Conservation (phyloP, 2,113 vertebrate species). For the Ameiurus melas region DNA sequence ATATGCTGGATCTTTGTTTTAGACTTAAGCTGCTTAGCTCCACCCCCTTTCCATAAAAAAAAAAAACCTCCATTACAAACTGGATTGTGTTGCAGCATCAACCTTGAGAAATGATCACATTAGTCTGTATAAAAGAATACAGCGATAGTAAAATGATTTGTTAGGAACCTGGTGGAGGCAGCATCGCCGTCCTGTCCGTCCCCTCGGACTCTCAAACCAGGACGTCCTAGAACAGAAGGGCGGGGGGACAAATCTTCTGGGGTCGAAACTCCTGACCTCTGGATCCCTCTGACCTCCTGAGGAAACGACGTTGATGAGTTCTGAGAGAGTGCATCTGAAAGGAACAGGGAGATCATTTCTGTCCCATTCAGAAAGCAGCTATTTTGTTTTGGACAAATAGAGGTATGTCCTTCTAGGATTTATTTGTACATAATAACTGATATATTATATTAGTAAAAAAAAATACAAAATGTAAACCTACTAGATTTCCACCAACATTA, state of each 20-base stretch:
- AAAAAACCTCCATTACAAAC: not conserved
- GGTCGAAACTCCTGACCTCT: slow-evolving; percentile 80
- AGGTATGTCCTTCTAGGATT: not conserved
- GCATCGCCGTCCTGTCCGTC: slow-evolving; percentile 96
- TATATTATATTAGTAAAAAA: not conserved
- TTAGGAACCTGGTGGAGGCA: slow-evolving; percentile 81
- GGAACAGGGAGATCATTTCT: slow-evolving; percentile 21
- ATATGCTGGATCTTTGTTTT: not conserved
- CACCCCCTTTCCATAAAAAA: not conserved
- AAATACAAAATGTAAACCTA: not conserved
- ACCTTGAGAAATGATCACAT: not conserved
- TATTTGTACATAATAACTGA: no score
- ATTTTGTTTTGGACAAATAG: no score
- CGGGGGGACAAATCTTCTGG: slow-evolving; percentile 84
- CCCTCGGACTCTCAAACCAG: slow-evolving; percentile 85
- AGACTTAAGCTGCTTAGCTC: not conserved
- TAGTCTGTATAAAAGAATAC: not conserved
- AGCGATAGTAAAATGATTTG: not conserved
- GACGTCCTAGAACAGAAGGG: slow-evolving; percentile 88
- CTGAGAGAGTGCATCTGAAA: slow-evolving; percentile 82
- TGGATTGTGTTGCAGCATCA: not conserved
- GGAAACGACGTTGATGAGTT: slow-evolving; percentile 89
- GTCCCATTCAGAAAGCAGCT: not conserved
- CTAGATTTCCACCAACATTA: not conserved
- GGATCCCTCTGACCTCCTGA: slow-evolving; percentile 75